Conservation (phyloP, 2,113 vertebrate species). For the Chloebia gouldiae region DNA sequence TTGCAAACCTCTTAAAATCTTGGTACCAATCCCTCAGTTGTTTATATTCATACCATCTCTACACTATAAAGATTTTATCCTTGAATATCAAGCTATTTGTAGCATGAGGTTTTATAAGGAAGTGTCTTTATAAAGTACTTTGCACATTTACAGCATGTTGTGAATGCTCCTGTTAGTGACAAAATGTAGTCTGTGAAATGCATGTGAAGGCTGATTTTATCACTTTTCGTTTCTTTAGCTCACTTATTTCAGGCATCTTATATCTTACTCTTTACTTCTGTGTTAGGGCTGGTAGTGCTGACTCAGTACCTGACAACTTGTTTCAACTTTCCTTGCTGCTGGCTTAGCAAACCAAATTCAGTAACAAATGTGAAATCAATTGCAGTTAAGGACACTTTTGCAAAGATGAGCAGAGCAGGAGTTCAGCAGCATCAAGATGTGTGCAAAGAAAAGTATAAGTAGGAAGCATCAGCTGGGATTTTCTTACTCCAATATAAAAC, state of each 20-base stretch:
- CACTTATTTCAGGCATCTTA: background rate
- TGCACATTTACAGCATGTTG: background rate
- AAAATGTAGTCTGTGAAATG: background rate
- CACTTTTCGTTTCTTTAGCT: background rate
- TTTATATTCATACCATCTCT: background rate
- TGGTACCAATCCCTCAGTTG: background rate
- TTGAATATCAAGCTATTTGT: background rate
- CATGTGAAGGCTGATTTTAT: background rate
- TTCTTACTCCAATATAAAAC: background rate
- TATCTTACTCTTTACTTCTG: background rate
- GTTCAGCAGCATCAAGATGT: background rate
- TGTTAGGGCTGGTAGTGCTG: background rate
- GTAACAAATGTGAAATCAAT: background rate
- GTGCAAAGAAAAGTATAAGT: background rate
- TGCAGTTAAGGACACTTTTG: background rate
- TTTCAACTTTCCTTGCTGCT: background rate
- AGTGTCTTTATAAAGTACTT: background rate
- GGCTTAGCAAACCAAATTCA: background rate
- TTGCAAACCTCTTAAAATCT: background rate
- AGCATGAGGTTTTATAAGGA: background rate
- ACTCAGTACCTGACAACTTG: background rate
- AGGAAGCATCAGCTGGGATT: background rate
- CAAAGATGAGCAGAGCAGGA: background rate
- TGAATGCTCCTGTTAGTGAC: background rate
- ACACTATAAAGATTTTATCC: background rate